Percentiles rank a stretch among this genome's conserved stretches.
phyloP scores from a whole-genome alignment of 2,797 vertebrate genomes.

The Vespertilio murinus region DNA sequence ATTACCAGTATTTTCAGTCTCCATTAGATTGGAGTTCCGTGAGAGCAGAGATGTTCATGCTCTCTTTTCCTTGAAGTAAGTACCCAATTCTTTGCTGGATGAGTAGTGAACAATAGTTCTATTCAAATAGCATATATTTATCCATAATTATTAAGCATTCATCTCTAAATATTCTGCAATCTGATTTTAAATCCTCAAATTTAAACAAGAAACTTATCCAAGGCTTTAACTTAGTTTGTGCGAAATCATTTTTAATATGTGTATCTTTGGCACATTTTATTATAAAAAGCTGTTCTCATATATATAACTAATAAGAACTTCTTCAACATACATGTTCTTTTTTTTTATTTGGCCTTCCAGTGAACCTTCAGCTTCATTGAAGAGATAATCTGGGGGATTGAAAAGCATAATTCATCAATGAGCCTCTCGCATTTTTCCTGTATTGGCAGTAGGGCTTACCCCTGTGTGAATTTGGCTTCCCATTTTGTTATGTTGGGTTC shows the following conservation, averaged over 20 bases:
- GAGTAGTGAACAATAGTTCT: not conserved
- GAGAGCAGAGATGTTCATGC: not conserved
- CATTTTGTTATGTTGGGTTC: slow-evolving; percentile 95
- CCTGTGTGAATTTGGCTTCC: slow-evolving; percentile 95
- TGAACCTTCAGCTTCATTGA: slow-evolving; percentile 95
- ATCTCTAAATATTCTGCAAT: not conserved
- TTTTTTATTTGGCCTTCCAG: slow-evolving; percentile 92
- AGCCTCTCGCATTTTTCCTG: slow-evolving; percentile 64
- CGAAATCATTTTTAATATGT: slow-evolving; percentile 43
- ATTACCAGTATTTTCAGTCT: not conserved
- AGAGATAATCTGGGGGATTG: slow-evolving; percentile 87
- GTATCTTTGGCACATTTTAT: slow-evolving; percentile 66
- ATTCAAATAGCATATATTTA: not conserved
- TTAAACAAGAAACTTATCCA: slow-evolving; percentile 33
- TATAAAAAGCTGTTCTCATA: slow-evolving; percentile 54
- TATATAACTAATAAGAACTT: slow-evolving; percentile 6
- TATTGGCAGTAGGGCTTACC: slow-evolving; percentile 95
- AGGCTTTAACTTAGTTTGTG: slow-evolving; percentile 7
- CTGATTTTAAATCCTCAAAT: not conserved
- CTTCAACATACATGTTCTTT: slow-evolving; percentile 73
- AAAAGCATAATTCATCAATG: slow-evolving; percentile 94
- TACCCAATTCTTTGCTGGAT: not conserved
- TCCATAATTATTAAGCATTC: not conserved
- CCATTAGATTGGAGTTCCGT: not conserved
- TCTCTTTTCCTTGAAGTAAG: not conserved